Base-by-base conservation (phyloP, 92 coral and sea anemone species). In the Bergia sp. region DNA sequence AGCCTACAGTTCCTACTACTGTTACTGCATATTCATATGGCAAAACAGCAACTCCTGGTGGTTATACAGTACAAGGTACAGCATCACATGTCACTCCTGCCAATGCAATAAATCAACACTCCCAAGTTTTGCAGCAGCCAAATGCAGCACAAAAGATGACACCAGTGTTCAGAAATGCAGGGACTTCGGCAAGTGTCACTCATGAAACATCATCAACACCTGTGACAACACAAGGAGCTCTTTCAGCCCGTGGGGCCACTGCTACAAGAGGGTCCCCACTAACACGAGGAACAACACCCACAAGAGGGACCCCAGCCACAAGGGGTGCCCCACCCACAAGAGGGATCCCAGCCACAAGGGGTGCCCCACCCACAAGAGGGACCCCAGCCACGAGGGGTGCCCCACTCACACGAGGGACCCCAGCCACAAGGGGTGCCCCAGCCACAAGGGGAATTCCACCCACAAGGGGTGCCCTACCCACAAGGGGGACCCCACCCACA, bases 151-250 rank as follows among this genome's bases (percentile, higher is more conserved):
- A 84, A 36, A 61, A 84, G 45, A 69, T 55, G 0, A 69, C 87
- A 15, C 78, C 87, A 20, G 84, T 58, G 38, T 85, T 88, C 71
- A 88, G 91, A 21, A 81, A 79, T 57, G 86, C 89, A 7, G 89
- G 87, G 72, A 37, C 86, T 65, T 50, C 89, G 20, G 65, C 86
- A 2, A 73, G 76, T 47, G 90, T 5, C 57, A 57, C 77, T 29
- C 40, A 15, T 49, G 81, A 76, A 0, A 36, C 86, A 0, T 72
- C 73, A 29, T 66, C 91, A 13, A 50, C 83, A 9, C 72, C 90
- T n/a, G 91, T 47, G 20, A 72, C 77, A 18, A 53, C 72, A 37
- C 84, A 47, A 21, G 81, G 88, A 82, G 82, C 84, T 10, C 39
- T 53, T 13, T 80, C 84, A 36, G 45, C 67, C 41, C 87, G 77